Evolutionary conservation across 2,888 invertebrate species (phyloP).

Genomic region (Troilus luridus): DNA sequence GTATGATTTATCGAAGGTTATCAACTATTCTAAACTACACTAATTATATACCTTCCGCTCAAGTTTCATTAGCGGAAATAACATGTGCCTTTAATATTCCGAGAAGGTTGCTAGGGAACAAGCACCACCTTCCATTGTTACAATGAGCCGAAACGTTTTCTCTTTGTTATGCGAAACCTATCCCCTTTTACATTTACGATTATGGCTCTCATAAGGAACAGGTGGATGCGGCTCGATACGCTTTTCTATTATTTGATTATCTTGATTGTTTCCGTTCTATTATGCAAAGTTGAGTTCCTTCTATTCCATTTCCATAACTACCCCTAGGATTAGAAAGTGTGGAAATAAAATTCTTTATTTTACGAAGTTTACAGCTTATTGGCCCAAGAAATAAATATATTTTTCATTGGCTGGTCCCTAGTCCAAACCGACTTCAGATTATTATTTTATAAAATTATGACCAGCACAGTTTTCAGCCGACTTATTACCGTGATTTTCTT

Average conservation of each 20-base stretch:
- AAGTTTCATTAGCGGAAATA: not conserved
- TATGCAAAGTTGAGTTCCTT: not conserved
- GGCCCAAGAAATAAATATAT: no score
- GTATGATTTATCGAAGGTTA: not conserved
- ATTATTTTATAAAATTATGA: no score
- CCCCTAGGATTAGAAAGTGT: no score
- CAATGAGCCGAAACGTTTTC: not conserved
- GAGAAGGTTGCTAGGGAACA: not conserved
- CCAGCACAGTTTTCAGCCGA: no score
- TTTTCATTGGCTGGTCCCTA: no score
- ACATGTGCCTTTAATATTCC: slow-evolving; percentile 15
- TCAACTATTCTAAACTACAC: not conserved
- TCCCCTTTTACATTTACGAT: not conserved
- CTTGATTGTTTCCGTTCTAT: not conserved
- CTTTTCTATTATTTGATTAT: not conserved
- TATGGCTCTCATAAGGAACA: not conserved
- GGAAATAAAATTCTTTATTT: no score
- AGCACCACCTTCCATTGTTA: not conserved
- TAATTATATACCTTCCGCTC: not conserved
- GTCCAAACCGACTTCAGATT: no score
- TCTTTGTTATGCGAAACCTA: slow-evolving; percentile 9
- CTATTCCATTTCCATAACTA: no score
- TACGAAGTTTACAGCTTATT: no score
- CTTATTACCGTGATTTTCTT: no score
- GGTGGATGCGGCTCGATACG: not conserved